These are phyloP conservation scores for Nyctalus aviator DNA, from an alignment of 2,797 vertebrate species.

Conservation along the genomic window DNA sequence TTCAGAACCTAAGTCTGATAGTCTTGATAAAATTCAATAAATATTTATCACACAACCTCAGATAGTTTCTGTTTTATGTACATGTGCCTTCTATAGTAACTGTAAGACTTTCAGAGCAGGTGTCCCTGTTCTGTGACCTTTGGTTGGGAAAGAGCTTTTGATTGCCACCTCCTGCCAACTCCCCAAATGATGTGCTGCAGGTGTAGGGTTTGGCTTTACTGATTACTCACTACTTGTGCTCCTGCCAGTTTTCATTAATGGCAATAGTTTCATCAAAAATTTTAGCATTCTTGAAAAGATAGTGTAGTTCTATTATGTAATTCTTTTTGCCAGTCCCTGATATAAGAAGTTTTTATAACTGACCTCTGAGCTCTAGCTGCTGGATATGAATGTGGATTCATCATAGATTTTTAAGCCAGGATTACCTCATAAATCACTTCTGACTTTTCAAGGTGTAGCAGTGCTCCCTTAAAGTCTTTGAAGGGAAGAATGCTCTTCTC, in stretches of 20 bases:
- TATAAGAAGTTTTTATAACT: conserved; percentile 22
- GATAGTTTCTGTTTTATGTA: not conserved
- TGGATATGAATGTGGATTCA: not conserved
- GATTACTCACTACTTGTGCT: not conserved
- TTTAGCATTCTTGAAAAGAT: conserved; percentile 8
- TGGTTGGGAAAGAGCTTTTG: not conserved
- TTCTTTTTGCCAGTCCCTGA: conserved; percentile 31
- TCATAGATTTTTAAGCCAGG: not conserved
- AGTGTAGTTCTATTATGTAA: not conserved
- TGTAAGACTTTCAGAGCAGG: not conserved
- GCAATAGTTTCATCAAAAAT: conserved; percentile 7
- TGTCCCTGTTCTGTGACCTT: not conserved
- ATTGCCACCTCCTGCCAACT: not conserved
- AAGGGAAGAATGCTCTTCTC: not conserved
- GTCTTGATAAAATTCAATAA: conserved; percentile 18
- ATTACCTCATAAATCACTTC: not conserved
- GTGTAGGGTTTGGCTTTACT: not conserved
- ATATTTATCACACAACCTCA: conserved; percentile 42
- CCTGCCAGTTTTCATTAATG: conserved; percentile 9
- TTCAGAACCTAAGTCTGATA: not conserved
- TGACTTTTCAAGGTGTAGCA: not conserved
- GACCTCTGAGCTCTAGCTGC: not conserved
- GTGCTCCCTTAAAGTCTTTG: not conserved
- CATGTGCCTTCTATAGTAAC: not conserved
- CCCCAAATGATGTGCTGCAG: not conserved